Evolutionary conservation across 1,140 invertebrate species (phyloP).

Genomic region (Laupala kohalensis): DNA sequence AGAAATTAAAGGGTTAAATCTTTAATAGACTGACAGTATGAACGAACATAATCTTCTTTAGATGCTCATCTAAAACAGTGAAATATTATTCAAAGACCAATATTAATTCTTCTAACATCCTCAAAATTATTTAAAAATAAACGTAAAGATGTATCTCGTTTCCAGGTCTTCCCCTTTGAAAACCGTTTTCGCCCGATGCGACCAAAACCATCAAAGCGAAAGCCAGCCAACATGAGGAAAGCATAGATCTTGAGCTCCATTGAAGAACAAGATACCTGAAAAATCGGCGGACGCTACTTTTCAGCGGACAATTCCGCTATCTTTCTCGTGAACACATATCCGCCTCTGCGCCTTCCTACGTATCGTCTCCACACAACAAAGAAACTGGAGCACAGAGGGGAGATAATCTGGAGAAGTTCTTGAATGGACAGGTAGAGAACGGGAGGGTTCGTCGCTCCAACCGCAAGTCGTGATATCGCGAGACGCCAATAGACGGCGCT

Average conservation of each 20-base stretch:
- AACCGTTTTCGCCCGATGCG: too few species aligned
- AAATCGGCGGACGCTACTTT: not conserved
- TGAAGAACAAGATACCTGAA: not conserved
- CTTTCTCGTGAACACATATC: not conserved
- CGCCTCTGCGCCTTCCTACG: not conserved
- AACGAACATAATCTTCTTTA: too few species aligned
- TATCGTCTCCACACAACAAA: not conserved
- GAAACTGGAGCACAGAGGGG: not conserved
- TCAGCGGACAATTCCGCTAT: not conserved
- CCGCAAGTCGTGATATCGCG: not conserved
- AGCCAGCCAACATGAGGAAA: too few species aligned
- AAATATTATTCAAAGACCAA: too few species aligned
- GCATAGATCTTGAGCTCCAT: not conserved
- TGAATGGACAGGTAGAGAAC: not conserved
- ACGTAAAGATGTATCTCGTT: too few species aligned
- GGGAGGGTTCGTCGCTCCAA: not conserved
- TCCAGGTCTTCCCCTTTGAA: too few species aligned
- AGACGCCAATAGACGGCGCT: not conserved
- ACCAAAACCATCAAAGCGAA: too few species aligned
- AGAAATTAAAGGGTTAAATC: too few species aligned
- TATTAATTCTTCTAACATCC: too few species aligned
- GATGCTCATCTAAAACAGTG: too few species aligned
- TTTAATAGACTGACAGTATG: too few species aligned
- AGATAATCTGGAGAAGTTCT: not conserved
- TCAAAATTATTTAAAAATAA: too few species aligned